Evolutionary conservation across 1,140 invertebrate genomes (phyloP), one percentile per base, ranked within the genome.

Genomic region (Ceratoteleas bidentatus): DNA sequence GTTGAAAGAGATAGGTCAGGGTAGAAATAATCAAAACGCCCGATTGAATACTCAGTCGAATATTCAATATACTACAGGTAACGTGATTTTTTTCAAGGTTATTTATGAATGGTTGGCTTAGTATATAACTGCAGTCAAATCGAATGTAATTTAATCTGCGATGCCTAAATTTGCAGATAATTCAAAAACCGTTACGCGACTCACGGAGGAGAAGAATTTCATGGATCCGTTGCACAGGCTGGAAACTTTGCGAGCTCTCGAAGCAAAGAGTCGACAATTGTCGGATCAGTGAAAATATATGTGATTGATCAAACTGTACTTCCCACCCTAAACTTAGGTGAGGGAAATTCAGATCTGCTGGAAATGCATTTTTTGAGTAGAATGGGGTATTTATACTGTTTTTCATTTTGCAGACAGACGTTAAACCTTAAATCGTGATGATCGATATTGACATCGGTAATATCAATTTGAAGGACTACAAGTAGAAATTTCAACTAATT

Each of bases 1-100:
- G 4, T 92, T 99, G 40, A 94, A 94, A 60, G 94, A 96, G 69
- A 97, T 98, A 43, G 96, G 96, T 76, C 93, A 93, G 72, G 91
- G 93, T 69, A 88, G 94, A 76, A 92, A 92, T 77, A 90, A 86
- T 88, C 90, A 91, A 79, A 90, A 86, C 61, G 16, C 2, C 7
- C 85, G 86, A 50, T 82, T 87, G 66, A 76, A 76, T 52, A 73
- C 82, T 13, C 87, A 86, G 73, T 47, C 72, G 16, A 89, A 87
- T 72, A 89, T 88, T 60, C 85, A 90, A 36, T 87, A 88, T 45
- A 84, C 68, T 43, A 79, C 75, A 73, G 87, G 88, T 90, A 86
- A 85, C 47, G 24, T 24, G 4, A 32, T 52, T 49, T 32, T 24
- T 45, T 58, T 47, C 40, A n/a, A n/a, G n/a, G n/a, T n/a, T n/a